Base-by-base conservation (phyloP, 92 coral and sea anemone species). In the Pocillopora meandrina region DNA sequence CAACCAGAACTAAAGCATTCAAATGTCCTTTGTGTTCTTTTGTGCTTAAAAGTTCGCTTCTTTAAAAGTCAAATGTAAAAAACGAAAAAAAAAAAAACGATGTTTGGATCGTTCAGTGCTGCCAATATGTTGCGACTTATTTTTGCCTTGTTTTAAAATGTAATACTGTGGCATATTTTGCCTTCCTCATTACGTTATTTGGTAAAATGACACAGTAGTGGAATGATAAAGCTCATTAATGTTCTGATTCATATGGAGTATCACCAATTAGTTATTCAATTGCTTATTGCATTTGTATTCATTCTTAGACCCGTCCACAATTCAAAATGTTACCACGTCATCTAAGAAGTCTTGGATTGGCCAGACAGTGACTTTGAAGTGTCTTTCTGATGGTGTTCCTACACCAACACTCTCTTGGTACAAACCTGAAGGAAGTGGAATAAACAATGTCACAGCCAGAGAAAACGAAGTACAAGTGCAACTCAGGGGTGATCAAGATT, bases 301-400 rank as follows among this genome's bases (percentile, higher is more conserved):
- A 52, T 62, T 49, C 12, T 36, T 18, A 78, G 82, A 78, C 72
- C 36, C 72, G 26, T 59, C 81, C 4, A 60, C 70, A 55, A 77
- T 77, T 34, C 18, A 36, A 1, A 2, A 8, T 2, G 31, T 35
- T 4, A 26, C 34, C 11, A 1, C 70, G 11, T 77, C 81, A 2
- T 31, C 34, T 6, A 16, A 8, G 9, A 62, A 61, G 58, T 61
- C 81, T 16, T 80, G 84, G 84, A 49, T 49, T 66, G 75, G 63
- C 4, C 84, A 69, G 57, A 52, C 31, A 14, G 84, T 80, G 21
- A 80, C 76, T 14, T 59, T 80, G 16, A 23, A 16, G 10, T 80
- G 84, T 23, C 12, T 6, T 3, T 68, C 84, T 67, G 65, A 67
- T 80, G 84, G 84, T 34, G 65, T 68, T 80, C 84, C 84, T 2